Percentiles rank a stretch among this genome's conserved stretches.
phyloP scores from a whole-genome alignment of 2,113 vertebrate genomes.

The Tinamus guttatus region DNA sequence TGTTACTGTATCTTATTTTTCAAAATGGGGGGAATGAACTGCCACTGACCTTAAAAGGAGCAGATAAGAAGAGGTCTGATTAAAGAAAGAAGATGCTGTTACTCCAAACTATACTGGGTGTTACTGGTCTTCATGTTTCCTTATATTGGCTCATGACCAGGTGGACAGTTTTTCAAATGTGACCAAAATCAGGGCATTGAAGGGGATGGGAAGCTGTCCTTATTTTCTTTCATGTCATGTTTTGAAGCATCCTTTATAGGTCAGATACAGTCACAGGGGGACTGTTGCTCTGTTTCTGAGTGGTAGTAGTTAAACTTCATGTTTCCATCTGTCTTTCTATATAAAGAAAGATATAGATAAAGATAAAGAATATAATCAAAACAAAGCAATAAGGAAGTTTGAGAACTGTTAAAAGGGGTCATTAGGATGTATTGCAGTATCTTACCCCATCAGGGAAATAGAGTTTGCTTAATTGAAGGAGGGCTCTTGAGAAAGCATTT shows the following conservation, averaged over 20 bases:
- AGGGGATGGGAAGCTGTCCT: neutral
- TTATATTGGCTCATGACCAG: neutral
- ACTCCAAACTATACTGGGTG: neutral
- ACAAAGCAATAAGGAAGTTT: neutral
- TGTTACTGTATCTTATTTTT: neutral
- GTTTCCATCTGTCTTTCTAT: neutral
- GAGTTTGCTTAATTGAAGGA: neutral
- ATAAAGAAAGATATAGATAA: no score
- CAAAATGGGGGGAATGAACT: neutral
- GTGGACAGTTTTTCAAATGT: neutral
- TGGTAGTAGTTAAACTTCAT: neutral
- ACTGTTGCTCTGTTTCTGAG: neutral
- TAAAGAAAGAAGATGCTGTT: neutral
- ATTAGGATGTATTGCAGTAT: neutral
- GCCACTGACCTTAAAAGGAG: neutral
- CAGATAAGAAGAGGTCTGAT: neutral
- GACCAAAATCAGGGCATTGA: neutral
- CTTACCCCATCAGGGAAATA: neutral
- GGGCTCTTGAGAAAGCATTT: neutral
- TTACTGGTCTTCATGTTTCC: neutral
- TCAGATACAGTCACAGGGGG: neutral
- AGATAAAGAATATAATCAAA: neutral
- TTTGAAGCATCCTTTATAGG: neutral
- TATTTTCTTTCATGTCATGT: neutral
- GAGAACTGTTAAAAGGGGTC: neutral